Base-by-base conservation (phyloP, 2,113 vertebrate species). In the Menidia beryllina region DNA sequence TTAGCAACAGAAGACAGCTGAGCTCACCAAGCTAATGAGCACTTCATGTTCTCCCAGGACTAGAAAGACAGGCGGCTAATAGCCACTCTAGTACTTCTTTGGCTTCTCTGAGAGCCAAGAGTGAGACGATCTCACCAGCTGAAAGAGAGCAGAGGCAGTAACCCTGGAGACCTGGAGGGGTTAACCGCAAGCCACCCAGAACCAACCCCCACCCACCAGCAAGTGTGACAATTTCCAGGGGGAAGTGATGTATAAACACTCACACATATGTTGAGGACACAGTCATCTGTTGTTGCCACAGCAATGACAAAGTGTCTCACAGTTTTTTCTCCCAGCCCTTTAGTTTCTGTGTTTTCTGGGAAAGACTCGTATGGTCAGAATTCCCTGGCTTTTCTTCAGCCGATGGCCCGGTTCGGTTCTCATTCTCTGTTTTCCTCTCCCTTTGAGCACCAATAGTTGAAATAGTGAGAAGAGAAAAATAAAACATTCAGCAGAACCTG, bases 191-290 rank as follows among this genome's bases (percentile, higher is more conserved):
- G 76, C 87, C 87, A 89, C 83, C 91, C 84, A 84, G 77, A 86
- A 86, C 86, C 81, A 54, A 49, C 73, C 75, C 75, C 82, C 59
- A 48, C 88, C 83, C 84, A 88, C 72, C 57, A 69, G 14, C 26
- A 17, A 83, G 75, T 65, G 27, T 90, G 89, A 92, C 89, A 87
- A 85, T 89, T 86, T 92, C 88, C 90, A 91, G 89, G 79, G 30
- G 84, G 79, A 90, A 88, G 80, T 79, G 53, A 90, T 82, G 79
- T 81, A 85, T 90, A 90, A 89, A 91, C 87, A 89, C 78, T 85
- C 72, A 61, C 69, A 83, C 82, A 85, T 66, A 87, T 81, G 86
- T 82, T 76, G 71, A 86, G 65, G 75, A 88, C 71, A 88, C 69
- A 72, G 74, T 70, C 79, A 63, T 72, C 55, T 15, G 77, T 77